These are phyloP conservation scores for Mormyrops boulengeri DNA, from an alignment of 2,797 vertebrate genomes.

Conservation along the genomic window DNA sequence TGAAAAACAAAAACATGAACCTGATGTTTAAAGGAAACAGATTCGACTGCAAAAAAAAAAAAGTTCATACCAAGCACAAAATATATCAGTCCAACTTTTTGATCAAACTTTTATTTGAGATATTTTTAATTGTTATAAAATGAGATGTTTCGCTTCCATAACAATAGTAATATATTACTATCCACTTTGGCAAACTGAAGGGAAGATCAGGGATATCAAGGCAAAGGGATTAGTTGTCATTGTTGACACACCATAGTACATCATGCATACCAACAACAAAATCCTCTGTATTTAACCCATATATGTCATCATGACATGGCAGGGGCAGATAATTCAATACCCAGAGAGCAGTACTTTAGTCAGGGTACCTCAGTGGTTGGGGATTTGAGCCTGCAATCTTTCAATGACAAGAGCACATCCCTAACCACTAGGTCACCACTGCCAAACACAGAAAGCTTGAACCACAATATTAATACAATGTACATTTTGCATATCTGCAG, in stretches of 20 bases:
- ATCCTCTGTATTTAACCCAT: not conserved
- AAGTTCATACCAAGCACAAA: not conserved
- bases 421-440: not conserved
- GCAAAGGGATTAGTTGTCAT: not conserved
- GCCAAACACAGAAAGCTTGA: not conserved
- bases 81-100: not conserved
- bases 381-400: not conserved
- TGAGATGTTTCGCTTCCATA: not conserved
- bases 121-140: not conserved
- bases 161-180: not conserved
- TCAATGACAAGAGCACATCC: not conserved
- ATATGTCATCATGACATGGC: not conserved
- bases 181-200: not conserved
- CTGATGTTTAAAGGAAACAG: not conserved
- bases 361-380: not conserved
- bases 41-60: not conserved
- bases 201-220: not conserved
- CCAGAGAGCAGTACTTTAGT: no score
- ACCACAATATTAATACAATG: not conserved
- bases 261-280: not conserved
- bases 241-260: not conserved
- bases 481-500: not conserved
- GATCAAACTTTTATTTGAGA: not conserved
- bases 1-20: not conserved
- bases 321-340: not conserved